phyloP scores from a whole-genome alignment of 2,797 vertebrate species.

The Synaphobranchus kaupii region DNA sequence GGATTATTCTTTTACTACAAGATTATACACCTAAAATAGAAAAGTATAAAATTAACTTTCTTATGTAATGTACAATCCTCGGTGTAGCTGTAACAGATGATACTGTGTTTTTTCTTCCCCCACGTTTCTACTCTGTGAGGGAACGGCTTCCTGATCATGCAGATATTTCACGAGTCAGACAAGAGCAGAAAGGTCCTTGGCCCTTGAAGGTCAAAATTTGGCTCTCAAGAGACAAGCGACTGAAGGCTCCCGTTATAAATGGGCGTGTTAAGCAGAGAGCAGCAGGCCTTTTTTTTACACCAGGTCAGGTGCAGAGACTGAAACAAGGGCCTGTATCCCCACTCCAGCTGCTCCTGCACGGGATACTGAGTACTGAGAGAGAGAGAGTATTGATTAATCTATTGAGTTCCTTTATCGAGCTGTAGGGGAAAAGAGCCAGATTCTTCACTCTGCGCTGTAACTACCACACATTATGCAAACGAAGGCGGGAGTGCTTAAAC shows the following conservation, averaged over 20 bases:
- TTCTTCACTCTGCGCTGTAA: constrained; percentile 35
- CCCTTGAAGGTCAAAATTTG: constrained; percentile 64
- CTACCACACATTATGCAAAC: constrained; percentile 48
- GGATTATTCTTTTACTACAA: not conserved
- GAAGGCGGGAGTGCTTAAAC: constrained; percentile 16
- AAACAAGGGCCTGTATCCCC: constrained; percentile 24
- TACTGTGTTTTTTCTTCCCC: not conserved
- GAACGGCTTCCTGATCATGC: constrained; percentile 59
- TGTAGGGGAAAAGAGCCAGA: constrained; percentile 46
- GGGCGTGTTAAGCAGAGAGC: constrained; percentile 28
- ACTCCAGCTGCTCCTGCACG: constrained; percentile 15
- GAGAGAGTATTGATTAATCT: constrained; percentile 47
- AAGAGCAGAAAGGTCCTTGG: constrained; percentile 56
- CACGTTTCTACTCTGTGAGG: not conserved
- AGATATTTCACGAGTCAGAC: constrained; percentile 49
- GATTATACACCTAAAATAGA: not conserved
- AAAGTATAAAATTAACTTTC: not conserved
- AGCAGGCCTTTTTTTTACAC: not conserved
- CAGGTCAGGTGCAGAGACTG: constrained; percentile 32
- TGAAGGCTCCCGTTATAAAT: constrained; percentile 55
- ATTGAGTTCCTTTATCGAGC: constrained; percentile 47
- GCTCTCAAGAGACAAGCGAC: constrained; percentile 51
- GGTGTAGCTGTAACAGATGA: not conserved
- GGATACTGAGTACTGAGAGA: constrained; percentile 6
- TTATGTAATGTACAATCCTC: not conserved